Evolutionary conservation across 2,888 invertebrate species (phyloP).

Genomic region (Oegoconia quadripuncta): DNA sequence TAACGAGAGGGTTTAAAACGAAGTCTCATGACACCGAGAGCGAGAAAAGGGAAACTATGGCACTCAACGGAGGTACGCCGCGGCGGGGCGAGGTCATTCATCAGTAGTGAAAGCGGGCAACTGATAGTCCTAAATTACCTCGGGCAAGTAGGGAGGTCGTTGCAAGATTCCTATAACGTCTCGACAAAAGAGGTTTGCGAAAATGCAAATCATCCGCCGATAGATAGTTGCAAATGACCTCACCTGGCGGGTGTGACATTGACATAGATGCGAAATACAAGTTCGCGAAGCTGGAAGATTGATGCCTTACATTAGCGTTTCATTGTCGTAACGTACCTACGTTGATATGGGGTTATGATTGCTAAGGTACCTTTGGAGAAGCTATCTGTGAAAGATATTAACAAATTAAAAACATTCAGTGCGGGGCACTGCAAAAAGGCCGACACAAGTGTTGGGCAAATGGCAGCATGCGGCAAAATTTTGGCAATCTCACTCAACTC

Average conservation of each 20-base stretch:
- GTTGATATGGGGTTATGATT: background rate
- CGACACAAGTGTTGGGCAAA: constrained; percentile 10
- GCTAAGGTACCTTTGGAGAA: background rate
- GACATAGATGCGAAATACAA: constrained; percentile 45
- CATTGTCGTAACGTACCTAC: background rate
- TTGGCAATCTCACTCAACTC: constrained; percentile 48
- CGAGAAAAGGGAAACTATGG: constrained; percentile 66
- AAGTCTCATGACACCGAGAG: constrained; percentile 51
- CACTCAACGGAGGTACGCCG: constrained; percentile 44
- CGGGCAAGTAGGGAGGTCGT: constrained; percentile 41
- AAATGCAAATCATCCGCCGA: constrained; percentile 57
- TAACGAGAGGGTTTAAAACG: constrained; percentile 51
- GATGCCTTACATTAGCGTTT: constrained; percentile 24
- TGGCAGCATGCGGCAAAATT: constrained; percentile 33
- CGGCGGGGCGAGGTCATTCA: constrained; percentile 59
- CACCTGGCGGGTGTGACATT: constrained; percentile 40
- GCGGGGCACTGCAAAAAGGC: background rate
- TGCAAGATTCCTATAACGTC: constrained; percentile 32
- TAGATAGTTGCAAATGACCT: constrained; percentile 44
- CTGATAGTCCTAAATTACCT: constrained; percentile 62
- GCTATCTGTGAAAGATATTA: background rate
- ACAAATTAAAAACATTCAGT: background rate
- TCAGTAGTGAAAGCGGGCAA: constrained; percentile 62
- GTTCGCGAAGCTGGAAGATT: constrained; percentile 34
- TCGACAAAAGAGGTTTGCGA: constrained; percentile 37